Evolutionary conservation across 2,888 invertebrate species (phyloP), one percentile per base, ranked within the genome.

Genomic region (Gastracanthus pulcherrimus): DNA sequence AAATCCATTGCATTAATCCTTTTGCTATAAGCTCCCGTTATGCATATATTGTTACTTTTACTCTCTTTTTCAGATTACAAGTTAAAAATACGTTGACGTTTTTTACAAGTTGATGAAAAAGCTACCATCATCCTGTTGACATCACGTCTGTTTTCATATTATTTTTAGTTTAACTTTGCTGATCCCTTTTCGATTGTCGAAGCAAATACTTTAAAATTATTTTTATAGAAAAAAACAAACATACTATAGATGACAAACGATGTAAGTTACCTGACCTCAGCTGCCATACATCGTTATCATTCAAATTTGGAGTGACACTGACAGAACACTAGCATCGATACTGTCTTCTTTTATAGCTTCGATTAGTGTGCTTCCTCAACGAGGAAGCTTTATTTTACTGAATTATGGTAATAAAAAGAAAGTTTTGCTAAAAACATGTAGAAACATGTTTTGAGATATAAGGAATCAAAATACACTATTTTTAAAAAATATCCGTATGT

Each of bases 211-310:
- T 36, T 13, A 4, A 23, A 55, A 55, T 23, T 11, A 55, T 13
- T 23, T 9, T 55, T 23, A 55, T 23, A 51, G 26, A 23, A 55
- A 51, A 11, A 71, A 58, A 72, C 13, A 48, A 41, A 72, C 36
- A 58, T 41, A 31, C 5, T 64, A 19, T 3, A 41, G 26, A 71
- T 78, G 77, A 78, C 36, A 78, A 78, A 78, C 31, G 62, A 70
- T 71, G 31, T 78, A 78, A 77, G 62, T 77, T 31, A 6, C n/a
- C 26, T 26, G 36, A 58, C 45, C 45, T 58, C 19, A 13, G 29
- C 11, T 34, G 31, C 9, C 29, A 7, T 11, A n/a, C 19, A 62
- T 55, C 16, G 64, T 71, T 64, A 78, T 64, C 64, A 55, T 29
- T 78, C 36, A 62, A 62, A 62, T 19, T 31, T n/a, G 2, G 45